phyloP scores from a whole-genome alignment of 2,113 vertebrate species.

The Butastur rufipennis region DNA sequence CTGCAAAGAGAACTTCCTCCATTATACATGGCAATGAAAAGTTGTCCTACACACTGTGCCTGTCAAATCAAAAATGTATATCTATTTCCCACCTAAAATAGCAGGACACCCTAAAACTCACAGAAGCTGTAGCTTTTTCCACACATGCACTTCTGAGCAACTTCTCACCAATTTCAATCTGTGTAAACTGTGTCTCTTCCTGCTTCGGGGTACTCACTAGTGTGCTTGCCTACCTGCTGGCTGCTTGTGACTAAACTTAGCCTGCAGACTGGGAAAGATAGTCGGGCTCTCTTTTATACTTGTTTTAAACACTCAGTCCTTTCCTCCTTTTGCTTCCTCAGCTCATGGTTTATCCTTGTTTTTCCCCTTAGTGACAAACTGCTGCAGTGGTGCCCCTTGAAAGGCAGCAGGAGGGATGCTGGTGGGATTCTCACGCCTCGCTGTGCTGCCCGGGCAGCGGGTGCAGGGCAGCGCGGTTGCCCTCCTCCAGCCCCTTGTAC shows the following conservation, averaged over 20 bases:
- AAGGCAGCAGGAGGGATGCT: neutral
- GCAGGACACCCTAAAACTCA: neutral
- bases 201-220: neutral
- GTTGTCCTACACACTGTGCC: neutral
- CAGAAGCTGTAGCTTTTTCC: neutral
- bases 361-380: neutral
- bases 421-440: neutral
- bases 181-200: neutral
- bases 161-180: neutral
- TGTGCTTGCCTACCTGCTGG: neutral
- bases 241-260: neutral
- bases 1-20: neutral
- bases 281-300: neutral
- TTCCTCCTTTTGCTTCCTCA: neutral
- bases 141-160: neutral
- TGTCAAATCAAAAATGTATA: neutral
- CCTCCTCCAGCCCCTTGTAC: neutral
- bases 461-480: accelerated
- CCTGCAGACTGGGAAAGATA: neutral
- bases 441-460: neutral
- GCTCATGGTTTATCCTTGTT: neutral
- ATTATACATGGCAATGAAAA: neutral
- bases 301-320: neutral
- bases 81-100: neutral
- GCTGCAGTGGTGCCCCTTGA: neutral